A percentile compares a stretch with the other conserved stretches of the same genome.
These are phyloP conservation scores for Paguma larvata DNA, from an alignment of 2,797 vertebrate species.

Conservation along the genomic window DNA sequence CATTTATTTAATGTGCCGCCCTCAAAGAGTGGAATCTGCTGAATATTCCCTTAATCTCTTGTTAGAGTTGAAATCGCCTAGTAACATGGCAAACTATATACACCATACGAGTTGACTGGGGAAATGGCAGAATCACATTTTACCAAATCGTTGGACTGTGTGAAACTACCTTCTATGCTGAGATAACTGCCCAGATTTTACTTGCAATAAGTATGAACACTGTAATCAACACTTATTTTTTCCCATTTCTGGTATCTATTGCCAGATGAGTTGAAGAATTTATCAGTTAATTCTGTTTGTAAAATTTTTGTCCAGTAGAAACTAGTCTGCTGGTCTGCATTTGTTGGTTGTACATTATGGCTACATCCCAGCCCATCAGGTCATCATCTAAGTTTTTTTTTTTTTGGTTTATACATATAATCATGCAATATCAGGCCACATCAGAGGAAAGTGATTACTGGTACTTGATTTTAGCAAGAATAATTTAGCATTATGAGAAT, in stretches of 20 bases:
- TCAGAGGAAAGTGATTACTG: constrained; percentile 13
- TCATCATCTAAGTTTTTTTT: neutral
- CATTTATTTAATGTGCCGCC: neutral
- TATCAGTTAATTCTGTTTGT: neutral
- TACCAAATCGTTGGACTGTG: neutral
- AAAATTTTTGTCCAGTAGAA: neutral
- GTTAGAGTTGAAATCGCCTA: neutral
- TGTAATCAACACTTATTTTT: neutral
- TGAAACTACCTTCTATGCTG: neutral
- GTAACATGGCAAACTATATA: neutral
- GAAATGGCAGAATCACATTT: constrained; percentile 11
- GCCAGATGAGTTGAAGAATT: neutral
- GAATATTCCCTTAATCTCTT: neutral
- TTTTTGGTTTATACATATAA: neutral
- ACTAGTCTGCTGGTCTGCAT: neutral
- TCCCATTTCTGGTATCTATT: neutral
- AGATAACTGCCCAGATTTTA: neutral
- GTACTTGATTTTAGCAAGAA: constrained; percentile 47
- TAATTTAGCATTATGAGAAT: constrained; percentile 21
- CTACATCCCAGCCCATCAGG: neutral
- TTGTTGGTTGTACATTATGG: neutral
- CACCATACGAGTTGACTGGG: neutral
- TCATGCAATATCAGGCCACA: neutral
- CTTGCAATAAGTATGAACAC: neutral
- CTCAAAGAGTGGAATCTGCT: neutral